Base-by-base conservation (phyloP, 2,797 vertebrate species). In the Cryptoblepharus egeriae region DNA sequence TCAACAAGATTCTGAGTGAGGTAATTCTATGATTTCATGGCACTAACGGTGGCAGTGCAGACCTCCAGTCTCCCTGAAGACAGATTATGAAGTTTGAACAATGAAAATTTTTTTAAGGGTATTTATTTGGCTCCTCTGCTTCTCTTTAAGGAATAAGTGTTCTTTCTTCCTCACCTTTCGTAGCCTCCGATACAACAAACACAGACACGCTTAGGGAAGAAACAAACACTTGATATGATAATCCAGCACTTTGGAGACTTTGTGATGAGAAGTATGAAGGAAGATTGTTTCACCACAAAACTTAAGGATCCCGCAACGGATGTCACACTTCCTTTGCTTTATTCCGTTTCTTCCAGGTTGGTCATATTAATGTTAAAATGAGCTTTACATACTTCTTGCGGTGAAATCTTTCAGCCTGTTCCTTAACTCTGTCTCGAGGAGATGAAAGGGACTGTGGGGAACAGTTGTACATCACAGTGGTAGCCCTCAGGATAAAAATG, bases 401-500 rank as follows among this genome's bases (percentile, higher is more conserved):
- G 65, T 0, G 39, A 74, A 88, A 79, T 82, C 2, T 79, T 81
- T 80, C 85, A 84, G 61, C 75, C 22, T 70, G 37, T 42, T 69
- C 76, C 64, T 86, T 80, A 63, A 72, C 0, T 0, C 70, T 85
- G 0, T 5, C 0, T 3, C 26, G 78, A 26, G 68, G 78, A 89
- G 88, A 91, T 92, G 82, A 93, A 93, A 92, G 76, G 70, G 80
- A 37, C 86, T 0, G 0, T 52, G 69, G 89, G 90, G 82, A 90
- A 68, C 83, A 89, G 88, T 79, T 83, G 77, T 73, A 57, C 49
- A 3, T 65, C 69, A 3, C 1, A 82, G 79, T 79, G 87, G 82
- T 8, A 87, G 79, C 90, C 87, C 89, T 88, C 84, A 88, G 90
- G 89, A 92, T 71, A 90, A 87, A 81, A 88, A 80, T 20, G 85